Evolutionary conservation across 2,888 invertebrate genomes (phyloP).

Genomic region (Orchestes rusci): DNA sequence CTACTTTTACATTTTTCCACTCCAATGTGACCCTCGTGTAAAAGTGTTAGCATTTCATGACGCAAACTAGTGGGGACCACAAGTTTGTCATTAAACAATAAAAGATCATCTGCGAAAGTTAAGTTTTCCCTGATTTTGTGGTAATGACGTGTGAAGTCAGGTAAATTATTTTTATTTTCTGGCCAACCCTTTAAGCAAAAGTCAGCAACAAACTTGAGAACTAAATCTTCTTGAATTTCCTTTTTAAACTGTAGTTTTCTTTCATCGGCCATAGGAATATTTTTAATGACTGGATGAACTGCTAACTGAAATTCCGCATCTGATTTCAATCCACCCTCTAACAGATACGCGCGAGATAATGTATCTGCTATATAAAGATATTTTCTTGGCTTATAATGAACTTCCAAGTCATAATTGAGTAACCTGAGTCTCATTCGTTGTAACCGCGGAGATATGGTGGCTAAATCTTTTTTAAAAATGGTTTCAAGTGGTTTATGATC

Average conservation of each 20-base stretch:
- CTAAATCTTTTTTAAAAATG: constrained; percentile 31
- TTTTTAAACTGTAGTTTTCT: constrained; percentile 21
- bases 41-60: constrained; percentile 19
- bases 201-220: constrained; percentile 16
- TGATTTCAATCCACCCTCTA: constrained; percentile 6
- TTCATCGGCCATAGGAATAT: constrained; percentile 25
- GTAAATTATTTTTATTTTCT: constrained; percentile 12
- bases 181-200: constrained; percentile 23
- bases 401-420: constrained; percentile 28
- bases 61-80: constrained; percentile 17
- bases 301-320: constrained; percentile 20
- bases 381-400: constrained; percentile 30
- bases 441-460: constrained; percentile 26
- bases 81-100: constrained; percentile 18
- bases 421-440: constrained; percentile 32
- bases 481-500: constrained; percentile 35
- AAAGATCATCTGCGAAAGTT: constrained; percentile 10
- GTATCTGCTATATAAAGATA: constrained; percentile 28
- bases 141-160: constrained; percentile 12
- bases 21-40: constrained; percentile 28
- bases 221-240: constrained; percentile 17
- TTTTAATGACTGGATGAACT: constrained; percentile 20
- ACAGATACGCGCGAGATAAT: constrained; percentile 24
- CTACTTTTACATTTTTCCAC: constrained; percentile 27
- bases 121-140: constrained; percentile 23